These are phyloP conservation scores for Elanoides forficatus DNA, from an alignment of 2,113 vertebrate genomes.

Conservation along the genomic window DNA sequence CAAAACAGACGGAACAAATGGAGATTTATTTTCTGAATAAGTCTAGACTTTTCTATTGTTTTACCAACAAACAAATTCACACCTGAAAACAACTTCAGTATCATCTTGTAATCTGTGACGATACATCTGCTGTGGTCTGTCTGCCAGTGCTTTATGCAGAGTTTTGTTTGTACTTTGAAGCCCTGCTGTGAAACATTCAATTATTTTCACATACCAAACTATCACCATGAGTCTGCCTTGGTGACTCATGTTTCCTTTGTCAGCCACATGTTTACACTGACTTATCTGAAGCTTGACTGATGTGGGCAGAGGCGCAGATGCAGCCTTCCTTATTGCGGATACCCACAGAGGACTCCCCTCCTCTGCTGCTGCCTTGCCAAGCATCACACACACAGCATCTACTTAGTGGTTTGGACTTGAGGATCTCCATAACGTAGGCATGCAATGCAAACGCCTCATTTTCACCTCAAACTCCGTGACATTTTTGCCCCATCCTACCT, in stretches of 20 bases:
- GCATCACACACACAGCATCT: background rate
- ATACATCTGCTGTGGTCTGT: background rate
- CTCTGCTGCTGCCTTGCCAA: background rate
- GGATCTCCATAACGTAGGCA: background rate
- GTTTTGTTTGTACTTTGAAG: background rate
- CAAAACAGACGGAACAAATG: background rate
- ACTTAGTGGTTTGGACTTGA: background rate
- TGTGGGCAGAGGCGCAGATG: background rate
- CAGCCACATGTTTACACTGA: background rate
- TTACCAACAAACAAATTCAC: background rate
- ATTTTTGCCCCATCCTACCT: background rate
- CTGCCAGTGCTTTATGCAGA: background rate
- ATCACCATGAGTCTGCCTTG: background rate
- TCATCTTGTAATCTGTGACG: background rate
- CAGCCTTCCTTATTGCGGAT: background rate
- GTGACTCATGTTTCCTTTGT: background rate
- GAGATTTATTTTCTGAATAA: background rate
- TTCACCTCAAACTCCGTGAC: background rate
- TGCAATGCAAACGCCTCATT: background rate
- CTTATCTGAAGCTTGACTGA: background rate
- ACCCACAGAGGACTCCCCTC: background rate
- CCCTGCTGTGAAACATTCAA: background rate
- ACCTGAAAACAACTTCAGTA: background rate
- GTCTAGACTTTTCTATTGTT: background rate
- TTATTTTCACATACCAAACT: background rate